A percentile compares a stretch with the other conserved stretches of the same genome.
Conservation (phyloP, 2,797 vertebrate species). For the Sciaenops ocellatus region DNA sequence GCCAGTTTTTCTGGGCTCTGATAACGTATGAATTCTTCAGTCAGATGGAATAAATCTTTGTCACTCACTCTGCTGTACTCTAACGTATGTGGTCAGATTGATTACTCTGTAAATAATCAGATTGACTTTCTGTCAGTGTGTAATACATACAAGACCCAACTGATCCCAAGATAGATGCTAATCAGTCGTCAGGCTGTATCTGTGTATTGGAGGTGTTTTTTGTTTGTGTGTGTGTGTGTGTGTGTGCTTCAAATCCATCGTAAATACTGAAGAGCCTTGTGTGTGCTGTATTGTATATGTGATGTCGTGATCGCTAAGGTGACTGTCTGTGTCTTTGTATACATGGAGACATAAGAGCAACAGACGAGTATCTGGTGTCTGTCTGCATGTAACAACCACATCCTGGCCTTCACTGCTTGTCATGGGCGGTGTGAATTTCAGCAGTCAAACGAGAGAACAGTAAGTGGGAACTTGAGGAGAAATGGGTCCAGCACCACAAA, state of each 20-base stretch:
- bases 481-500: conserved; percentile 37
- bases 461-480: conserved; percentile 54
- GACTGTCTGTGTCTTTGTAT: conserved; percentile 55
- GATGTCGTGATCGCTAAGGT: conserved; percentile 56
- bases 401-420: conserved; percentile 43
- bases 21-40: background rate
- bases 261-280: background rate
- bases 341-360: conserved; percentile 49
- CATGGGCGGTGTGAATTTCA: conserved; percentile 76
- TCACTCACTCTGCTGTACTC: conserved; percentile 8
- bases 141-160: conserved; percentile 9
- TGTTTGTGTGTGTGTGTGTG: background rate
- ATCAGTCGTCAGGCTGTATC: background rate
- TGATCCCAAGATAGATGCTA: background rate
- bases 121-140: conserved; percentile 18
- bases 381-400: conserved; percentile 55
- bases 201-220: background rate
- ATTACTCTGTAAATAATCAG: conserved; percentile 31
- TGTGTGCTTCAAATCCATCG: conserved; percentile 10
- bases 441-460: conserved; percentile 57
- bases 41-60: conserved; percentile 5
- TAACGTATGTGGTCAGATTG: conserved; percentile 5
- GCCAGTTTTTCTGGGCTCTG: conserved; percentile 9
- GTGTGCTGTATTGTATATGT: conserved; percentile 20
- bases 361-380: conserved; percentile 66